A percentile compares a stretch with the other conserved stretches of the same genome.
Conservation (phyloP, 2,797 vertebrate genomes). For the Artibeus lituratus region DNA sequence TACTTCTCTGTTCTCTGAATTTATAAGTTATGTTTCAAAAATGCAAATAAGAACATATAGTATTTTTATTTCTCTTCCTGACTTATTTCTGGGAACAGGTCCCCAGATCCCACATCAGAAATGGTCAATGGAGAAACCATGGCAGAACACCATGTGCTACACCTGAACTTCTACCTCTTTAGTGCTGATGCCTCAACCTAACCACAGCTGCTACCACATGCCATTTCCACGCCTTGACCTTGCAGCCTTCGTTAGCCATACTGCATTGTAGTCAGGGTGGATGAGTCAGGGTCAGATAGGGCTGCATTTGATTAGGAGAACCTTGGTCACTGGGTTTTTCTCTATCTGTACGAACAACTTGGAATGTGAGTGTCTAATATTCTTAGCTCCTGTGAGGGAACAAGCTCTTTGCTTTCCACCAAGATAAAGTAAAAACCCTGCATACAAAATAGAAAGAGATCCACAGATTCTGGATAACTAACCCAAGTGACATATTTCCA, state of each 20-base stretch:
- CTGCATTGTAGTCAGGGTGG: neutral
- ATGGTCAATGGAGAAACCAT: neutral
- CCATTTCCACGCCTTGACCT: neutral
- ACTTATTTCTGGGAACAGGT: neutral
- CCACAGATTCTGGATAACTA: neutral
- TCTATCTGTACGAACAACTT: neutral
- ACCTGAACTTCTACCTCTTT: neutral
- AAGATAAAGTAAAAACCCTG: neutral
- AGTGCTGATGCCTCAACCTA: neutral
- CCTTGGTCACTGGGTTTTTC: neutral
- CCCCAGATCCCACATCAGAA: neutral
- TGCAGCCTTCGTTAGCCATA: fast-evolving
- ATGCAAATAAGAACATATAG: neutral
- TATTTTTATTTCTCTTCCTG: neutral
- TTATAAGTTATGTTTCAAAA: neutral
- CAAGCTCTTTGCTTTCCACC: neutral
- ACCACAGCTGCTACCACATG: neutral
- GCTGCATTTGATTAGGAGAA: neutral
- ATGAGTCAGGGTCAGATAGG: neutral
- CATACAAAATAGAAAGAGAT: neutral
- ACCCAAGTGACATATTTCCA: neutral
- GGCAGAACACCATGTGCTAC: neutral
- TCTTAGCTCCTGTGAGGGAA: neutral
- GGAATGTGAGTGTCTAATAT: neutral
- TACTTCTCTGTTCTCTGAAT: neutral